Evolutionary conservation across 2,888 invertebrate genomes (phyloP).

Genomic region (Harpagoxenus sublaevis): DNA sequence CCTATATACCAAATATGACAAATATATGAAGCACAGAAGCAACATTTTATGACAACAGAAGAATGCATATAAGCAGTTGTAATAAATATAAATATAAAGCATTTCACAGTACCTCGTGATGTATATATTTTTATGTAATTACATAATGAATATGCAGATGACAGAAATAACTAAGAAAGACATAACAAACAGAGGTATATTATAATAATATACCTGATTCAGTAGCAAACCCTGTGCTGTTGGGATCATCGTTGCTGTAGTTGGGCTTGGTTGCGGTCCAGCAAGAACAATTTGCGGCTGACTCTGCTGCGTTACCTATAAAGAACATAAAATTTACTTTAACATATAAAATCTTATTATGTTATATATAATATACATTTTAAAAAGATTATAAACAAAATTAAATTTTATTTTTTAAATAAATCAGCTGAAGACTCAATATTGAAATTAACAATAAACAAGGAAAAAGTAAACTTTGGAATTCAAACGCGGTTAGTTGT

Average conservation of each 20-base stretch:
- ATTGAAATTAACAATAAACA: too few relatives aligned
- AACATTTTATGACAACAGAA: constrained; percentile 65
- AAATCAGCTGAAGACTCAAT: too few relatives aligned
- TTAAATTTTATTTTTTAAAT: neutral
- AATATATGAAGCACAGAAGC: constrained; percentile 78
- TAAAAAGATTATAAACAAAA: neutral
- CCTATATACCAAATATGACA: constrained; percentile 84
- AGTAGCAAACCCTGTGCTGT: constrained; percentile 85
- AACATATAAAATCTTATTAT: neutral
- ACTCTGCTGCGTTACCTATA: constrained; percentile 84
- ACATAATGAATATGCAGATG: constrained; percentile 64
- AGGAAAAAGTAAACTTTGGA: too few relatives aligned
- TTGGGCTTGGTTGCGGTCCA: constrained; percentile 85
- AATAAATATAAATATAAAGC: constrained; percentile 66
- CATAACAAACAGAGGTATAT: neutral
- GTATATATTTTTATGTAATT: constrained; percentile 60
- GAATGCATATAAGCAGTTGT: constrained; percentile 67
- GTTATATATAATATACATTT: neutral
- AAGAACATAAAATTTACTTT: constrained; percentile 37
- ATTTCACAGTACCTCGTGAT: constrained; percentile 60
- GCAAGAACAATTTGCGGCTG: constrained; percentile 86
- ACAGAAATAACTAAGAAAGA: constrained; percentile 1
- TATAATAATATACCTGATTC: constrained; percentile 83
- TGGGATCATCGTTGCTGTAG: constrained; percentile 85
- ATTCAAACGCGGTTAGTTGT: too few relatives aligned